Evolutionary conservation across 1,140 invertebrate genomes (phyloP).

Genomic region (Philopotamus ludificatus): DNA sequence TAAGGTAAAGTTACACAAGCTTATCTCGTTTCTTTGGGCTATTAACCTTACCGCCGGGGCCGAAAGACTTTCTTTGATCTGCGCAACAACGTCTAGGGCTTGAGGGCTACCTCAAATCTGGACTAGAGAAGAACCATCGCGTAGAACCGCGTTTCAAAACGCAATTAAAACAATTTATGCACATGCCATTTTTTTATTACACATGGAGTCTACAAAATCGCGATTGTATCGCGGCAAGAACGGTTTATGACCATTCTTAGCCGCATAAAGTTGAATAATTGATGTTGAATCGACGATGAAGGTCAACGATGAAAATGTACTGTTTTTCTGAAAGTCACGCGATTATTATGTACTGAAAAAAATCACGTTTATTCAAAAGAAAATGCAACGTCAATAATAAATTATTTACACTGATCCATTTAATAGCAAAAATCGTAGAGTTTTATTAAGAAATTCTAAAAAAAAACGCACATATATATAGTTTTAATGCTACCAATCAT

Average conservation of each 20-base stretch:
- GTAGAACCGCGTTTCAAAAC: not conserved
- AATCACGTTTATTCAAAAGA: not conserved
- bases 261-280: not conserved
- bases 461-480: not conserved
- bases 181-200: not conserved
- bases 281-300: not conserved
- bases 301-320: not conserved
- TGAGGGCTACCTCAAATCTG: too few species aligned
- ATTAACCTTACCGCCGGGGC: not conserved
- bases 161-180: not conserved
- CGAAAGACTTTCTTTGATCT: not conserved
- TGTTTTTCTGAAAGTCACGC: not conserved
- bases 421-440: not conserved
- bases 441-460: not conserved
- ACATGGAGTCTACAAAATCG: not conserved
- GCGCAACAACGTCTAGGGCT: too few species aligned
- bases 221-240: not conserved
- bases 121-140: too few species aligned
- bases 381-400: not conserved
- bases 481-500: not conserved
- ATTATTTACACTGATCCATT: not conserved
- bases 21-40: slow-evolving; percentile 16
- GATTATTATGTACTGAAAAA: not conserved
- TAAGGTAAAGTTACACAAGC: slow-evolving; percentile 9
- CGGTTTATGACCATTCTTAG: not conserved